A percentile compares a stretch with the other conserved stretches of the same genome.
These are phyloP conservation scores for Excalfactoria chinensis DNA, from an alignment of 2,113 vertebrate genomes.

Conservation along the genomic window DNA sequence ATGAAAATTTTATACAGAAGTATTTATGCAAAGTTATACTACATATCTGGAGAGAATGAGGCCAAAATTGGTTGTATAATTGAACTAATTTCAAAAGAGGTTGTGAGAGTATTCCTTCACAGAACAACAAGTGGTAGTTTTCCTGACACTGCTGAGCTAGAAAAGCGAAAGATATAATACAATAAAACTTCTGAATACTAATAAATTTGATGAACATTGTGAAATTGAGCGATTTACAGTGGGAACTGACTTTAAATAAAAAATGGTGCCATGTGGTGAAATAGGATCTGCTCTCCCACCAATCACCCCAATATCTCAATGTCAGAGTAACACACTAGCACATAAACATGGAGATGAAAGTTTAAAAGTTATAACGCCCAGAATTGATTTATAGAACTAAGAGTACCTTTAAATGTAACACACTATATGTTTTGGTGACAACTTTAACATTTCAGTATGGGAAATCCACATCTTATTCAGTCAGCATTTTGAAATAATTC, in stretches of 20 bases:
- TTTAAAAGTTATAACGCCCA: not conserved
- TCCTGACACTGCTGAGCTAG: not conserved
- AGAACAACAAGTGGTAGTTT: not conserved
- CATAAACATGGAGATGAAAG: accelerated
- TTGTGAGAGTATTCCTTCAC: not conserved
- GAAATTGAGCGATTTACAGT: not conserved
- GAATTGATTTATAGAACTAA: not conserved
- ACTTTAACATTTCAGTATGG: not conserved
- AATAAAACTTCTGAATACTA: not conserved
- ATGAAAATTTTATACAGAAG: not conserved
- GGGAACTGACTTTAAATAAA: not conserved
- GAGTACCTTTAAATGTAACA: not conserved
- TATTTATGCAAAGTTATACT: not conserved
- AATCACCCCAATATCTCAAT: accelerated
- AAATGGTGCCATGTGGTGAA: accelerated
- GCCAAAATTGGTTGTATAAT: not conserved
- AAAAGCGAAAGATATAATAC: not conserved
- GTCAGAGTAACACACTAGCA: not conserved
- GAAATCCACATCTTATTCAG: not conserved
- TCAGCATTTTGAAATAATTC: not conserved
- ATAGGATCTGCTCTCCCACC: not conserved
- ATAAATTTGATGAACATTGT: not conserved
- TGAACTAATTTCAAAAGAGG: not conserved
- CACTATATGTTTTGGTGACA: not conserved
- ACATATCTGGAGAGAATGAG: not conserved